Base-by-base conservation (phyloP, 92 coral and sea anemone species). In the Meandrina meandrites region DNA sequence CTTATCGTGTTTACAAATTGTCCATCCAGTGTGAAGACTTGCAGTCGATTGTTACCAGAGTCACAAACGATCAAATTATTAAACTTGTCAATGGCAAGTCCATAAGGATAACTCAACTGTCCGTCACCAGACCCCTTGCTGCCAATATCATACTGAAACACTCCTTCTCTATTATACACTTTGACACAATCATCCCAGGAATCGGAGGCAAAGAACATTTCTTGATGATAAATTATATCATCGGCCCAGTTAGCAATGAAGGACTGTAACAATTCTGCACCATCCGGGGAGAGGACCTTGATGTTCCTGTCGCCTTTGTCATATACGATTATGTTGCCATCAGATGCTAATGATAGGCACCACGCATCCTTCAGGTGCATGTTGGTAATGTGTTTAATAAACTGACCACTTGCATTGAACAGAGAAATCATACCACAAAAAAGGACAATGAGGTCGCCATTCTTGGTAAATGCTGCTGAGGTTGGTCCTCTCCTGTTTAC, bases 11-110 rank as follows among this genome's bases (percentile, higher is more conserved):
- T 85, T 4, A 90, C 16, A 80, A 80, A 85, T n/a, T 73, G 67
- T 22, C 92, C 92, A 51, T 90, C 92, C 80, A 85, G 58, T 13
- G 92, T 85, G 54, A 85, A 90, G 8, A 90, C 86, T 50, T 90
- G 89, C 34, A 90, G 81, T 0, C 89, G 85, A 3, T 40, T 75
- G 3, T 88, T 85, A 28, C 72, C 81, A 22, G 86, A 30, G 24
- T 90, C 92, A 45, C 92, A 56, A 0, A 90, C 89, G 7, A 90
- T 58, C 34, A 90, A 75, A 47, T 90, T 77, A 31, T 85, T 73
- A 75, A 74, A 86, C 71, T 82, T 57, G 79, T 90, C 89, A 21
- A 90, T 85, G 27, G 84, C 78, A 6, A 90, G 83, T 8, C 92
- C 89, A 37, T 72, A 66, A 1, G 92, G 86, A 10, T 69, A 54